phyloP scores from a whole-genome alignment of 2,888 invertebrate species.

The Exephanes ischioxanthus region DNA sequence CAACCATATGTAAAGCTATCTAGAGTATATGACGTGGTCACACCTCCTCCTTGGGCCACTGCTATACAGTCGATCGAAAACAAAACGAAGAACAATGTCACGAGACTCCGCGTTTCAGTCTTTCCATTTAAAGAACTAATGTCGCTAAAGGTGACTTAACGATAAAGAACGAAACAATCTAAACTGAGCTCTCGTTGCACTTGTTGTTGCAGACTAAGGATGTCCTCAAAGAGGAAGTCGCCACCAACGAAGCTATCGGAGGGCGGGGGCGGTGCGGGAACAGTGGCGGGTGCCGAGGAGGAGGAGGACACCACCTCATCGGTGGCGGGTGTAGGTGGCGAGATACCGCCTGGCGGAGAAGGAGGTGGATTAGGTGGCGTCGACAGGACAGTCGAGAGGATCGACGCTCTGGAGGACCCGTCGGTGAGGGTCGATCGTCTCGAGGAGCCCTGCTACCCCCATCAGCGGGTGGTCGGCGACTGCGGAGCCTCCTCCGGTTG shows the following conservation, averaged over 20 bases:
- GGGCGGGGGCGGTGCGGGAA: conserved; percentile 87
- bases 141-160: not conserved
- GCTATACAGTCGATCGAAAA: conserved; percentile 14
- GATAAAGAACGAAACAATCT: conserved; percentile 25
- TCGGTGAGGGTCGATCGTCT: conserved; percentile 85
- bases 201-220: conserved; percentile 91
- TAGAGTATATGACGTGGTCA: conserved; percentile 48
- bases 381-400: conserved; percentile 82
- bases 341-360: conserved; percentile 60
- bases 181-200: conserved; percentile 69
- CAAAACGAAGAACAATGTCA: not conserved
- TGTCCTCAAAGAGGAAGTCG: conserved; percentile 99
- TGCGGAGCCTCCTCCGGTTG: conserved; percentile 83
- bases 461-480: conserved; percentile 84
- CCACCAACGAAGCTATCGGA: conserved; percentile 96
- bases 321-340: conserved; percentile 78
- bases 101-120: conserved; percentile 13
- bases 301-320: conserved; percentile 86
- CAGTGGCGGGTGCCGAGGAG: conserved; percentile 84
- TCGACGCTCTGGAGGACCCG: conserved; percentile 81
- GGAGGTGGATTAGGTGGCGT: conserved; percentile 60
- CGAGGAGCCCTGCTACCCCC: conserved; percentile 80
- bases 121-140: not conserved
- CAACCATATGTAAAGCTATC: not conserved
- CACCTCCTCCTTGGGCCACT: conserved; percentile 63